These are phyloP conservation scores for Ptilodon capucinus DNA, from an alignment of 2,888 invertebrate species.

Conservation along the genomic window DNA sequence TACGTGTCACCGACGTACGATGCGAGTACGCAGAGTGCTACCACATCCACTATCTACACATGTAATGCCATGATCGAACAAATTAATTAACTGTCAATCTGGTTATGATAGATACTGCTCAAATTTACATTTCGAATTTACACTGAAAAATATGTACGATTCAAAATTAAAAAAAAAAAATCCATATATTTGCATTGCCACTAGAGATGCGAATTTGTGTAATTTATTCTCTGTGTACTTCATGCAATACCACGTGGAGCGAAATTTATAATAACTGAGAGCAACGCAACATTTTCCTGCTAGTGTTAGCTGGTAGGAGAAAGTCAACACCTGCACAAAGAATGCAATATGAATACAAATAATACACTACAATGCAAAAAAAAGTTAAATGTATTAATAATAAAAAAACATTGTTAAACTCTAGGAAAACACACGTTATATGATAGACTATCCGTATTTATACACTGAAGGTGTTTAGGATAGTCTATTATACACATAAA, in stretches of 20 bases:
- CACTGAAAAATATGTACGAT: constrained; percentile 31
- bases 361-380: constrained; percentile 79
- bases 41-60: constrained; percentile 75
- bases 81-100: constrained; percentile 64
- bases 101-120: constrained; percentile 29
- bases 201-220: constrained; percentile 59
- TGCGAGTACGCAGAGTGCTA: constrained; percentile 54
- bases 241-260: constrained; percentile 65
- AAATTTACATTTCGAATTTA: constrained; percentile 25
- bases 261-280: constrained; percentile 63
- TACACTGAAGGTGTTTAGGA: constrained; percentile 11
- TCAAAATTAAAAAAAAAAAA: constrained; percentile 32
- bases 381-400: constrained; percentile 66
- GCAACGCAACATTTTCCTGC: constrained; percentile 82
- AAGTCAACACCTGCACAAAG: constrained; percentile 81
- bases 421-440: constrained; percentile 58
- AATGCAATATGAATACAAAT: constrained; percentile 76
- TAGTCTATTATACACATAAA: constrained; percentile 53
- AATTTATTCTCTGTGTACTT: constrained; percentile 64
- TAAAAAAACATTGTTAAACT: constrained; percentile 70
- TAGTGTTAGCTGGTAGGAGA: constrained; percentile 80
- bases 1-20: constrained; percentile 17
- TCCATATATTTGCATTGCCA: constrained; percentile 51
- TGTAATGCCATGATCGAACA: constrained; percentile 63
- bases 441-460: constrained; percentile 53